Conservation (phyloP, 2,797 vertebrate species). For the Malurus leucopterus region DNA sequence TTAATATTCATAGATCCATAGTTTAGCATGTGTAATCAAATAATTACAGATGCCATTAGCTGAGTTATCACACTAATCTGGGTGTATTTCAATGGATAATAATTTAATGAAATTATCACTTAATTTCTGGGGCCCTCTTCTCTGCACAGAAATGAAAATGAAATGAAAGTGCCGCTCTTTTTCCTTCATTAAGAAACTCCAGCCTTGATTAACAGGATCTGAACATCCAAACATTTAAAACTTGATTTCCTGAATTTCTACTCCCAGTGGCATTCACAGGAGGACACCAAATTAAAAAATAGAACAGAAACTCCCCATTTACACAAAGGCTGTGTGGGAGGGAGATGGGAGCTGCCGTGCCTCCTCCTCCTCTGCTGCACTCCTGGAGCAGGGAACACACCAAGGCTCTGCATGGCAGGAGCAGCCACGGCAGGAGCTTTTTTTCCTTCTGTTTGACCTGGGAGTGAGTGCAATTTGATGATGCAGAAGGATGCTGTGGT, state of each 20-base stretch:
- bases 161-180: neutral
- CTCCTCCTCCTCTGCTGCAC: neutral
- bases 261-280: neutral
- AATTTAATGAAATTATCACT: slow-evolving; percentile 1
- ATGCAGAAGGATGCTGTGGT: neutral
- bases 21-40: slow-evolving; percentile 20
- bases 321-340: neutral
- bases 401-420: neutral
- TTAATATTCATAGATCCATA: neutral
- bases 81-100: slow-evolving; percentile 4
- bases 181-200: neutral
- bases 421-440: fast-evolving
- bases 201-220: neutral
- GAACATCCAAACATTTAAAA: neutral
- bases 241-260: neutral
- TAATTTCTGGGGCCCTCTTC: neutral
- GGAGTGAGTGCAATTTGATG: neutral
- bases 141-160: neutral
- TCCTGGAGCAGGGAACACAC: neutral
- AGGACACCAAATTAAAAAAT: neutral
- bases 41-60: slow-evolving; percentile 22
- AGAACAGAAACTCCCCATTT: neutral
- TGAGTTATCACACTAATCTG: neutral
- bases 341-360: neutral
- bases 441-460: neutral